phyloP scores from a whole-genome alignment of 2,797 vertebrate genomes.

The Rhadinocentrus ornatus region DNA sequence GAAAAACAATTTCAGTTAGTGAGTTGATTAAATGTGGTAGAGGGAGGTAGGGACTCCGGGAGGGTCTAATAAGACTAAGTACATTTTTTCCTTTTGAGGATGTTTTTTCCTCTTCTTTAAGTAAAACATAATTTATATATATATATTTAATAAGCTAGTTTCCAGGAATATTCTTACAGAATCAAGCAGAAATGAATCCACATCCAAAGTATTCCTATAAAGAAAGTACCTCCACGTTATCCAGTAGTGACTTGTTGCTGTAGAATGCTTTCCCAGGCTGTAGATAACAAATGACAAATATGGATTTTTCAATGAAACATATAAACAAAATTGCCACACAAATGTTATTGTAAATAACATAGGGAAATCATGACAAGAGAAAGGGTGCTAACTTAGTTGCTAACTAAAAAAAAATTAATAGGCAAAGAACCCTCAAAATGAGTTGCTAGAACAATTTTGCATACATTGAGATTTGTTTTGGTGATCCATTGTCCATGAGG shows the following conservation, averaged over 20 bases:
- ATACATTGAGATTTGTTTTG: conserved; percentile 64
- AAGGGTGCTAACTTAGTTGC: not conserved
- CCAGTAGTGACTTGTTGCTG: conserved; percentile 70
- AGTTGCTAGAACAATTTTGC: not conserved
- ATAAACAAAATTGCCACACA: not conserved
- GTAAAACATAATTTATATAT: not conserved
- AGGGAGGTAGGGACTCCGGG: too few relatives aligned
- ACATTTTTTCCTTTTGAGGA: not conserved
- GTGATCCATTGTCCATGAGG: conserved; percentile 70
- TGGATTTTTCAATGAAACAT: not conserved
- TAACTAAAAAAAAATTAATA: not conserved
- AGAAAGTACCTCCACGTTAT: conserved; percentile 78
- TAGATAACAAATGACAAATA: conserved; percentile 17
- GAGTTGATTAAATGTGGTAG: too few relatives aligned
- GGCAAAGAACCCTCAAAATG: not conserved
- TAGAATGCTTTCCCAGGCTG: conserved; percentile 73
- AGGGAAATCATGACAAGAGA: not conserved
- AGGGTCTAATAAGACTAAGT: too few relatives aligned
- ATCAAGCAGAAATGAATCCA: not conserved
- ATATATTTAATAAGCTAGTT: too few relatives aligned
- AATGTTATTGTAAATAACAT: not conserved
- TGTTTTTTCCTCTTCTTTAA: not conserved
- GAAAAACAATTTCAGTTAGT: too few relatives aligned
- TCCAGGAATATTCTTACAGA: not conserved
- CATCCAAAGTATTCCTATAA: not conserved